Percentiles rank a stretch among this genome's conserved stretches.
Conservation (phyloP, 2,888 invertebrate genomes). For the Plagiodera versicolora region DNA sequence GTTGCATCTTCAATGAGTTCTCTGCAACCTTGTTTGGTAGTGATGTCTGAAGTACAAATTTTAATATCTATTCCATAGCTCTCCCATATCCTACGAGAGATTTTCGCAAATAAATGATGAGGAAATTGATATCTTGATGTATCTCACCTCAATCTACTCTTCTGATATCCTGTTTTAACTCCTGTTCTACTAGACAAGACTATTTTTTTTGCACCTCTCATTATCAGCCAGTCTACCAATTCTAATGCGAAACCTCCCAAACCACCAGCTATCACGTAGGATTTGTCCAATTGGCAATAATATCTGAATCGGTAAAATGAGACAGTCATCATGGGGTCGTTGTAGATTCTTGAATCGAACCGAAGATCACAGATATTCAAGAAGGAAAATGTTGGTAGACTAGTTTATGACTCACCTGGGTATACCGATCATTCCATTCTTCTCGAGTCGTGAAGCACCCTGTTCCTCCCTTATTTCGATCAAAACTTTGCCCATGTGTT, state of each 20-base stretch:
- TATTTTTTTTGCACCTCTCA: conserved; percentile 77
- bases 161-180: conserved; percentile 79
- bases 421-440: background rate
- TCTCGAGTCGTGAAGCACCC: background rate
- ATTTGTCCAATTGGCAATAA: conserved; percentile 56
- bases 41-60: conserved; percentile 72
- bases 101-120: background rate
- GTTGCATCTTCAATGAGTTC: conserved; percentile 66
- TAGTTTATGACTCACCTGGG: conserved; percentile 56
- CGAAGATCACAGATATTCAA: too few relatives aligned
- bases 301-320: conserved; percentile 51
- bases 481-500: conserved; percentile 77
- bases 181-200: conserved; percentile 83
- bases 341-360: too few relatives aligned
- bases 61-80: conserved; percentile 33
- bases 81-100: background rate
- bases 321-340: too few relatives aligned
- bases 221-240: conserved; percentile 80
- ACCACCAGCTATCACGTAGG: conserved; percentile 75
- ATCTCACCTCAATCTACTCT: conserved; percentile 39
- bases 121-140: background rate
- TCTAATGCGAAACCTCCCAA: conserved; percentile 93
- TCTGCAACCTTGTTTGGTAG: conserved; percentile 69
- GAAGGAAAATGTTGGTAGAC: too few relatives aligned
- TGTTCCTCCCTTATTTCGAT: conserved; percentile 45